Base-by-base conservation (phyloP, 2,113 vertebrate species). In the Alectura lathami region DNA sequence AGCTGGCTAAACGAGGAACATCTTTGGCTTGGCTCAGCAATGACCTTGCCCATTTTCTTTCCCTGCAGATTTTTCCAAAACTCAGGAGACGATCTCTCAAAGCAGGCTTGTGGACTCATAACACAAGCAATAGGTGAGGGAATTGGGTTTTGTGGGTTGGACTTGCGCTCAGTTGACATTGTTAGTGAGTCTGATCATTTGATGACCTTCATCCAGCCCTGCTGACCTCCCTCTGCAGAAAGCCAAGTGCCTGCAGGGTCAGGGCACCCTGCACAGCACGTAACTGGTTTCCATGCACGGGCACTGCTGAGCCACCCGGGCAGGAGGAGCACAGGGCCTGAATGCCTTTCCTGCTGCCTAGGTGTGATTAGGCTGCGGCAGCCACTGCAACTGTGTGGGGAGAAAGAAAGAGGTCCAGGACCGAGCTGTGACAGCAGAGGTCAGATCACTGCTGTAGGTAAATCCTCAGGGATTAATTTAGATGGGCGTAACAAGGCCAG, bases 251-350 rank as follows among this genome's bases (percentile, higher is more conserved):
- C 69, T 63, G 66, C 36, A 22, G 22, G 72, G 57, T 50, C 73
- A 6, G 59, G n/a, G 27, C 11, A 21, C 29, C n/a, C 8, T 76
- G 57, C 2, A 0, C 12, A 27, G 7, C 21, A 5, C 11, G 2
- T 4, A 17, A 13, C 5, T 7, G 9, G 17, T 40, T 64, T 42
- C 62, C 27, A 4, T 20, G n/a, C n/a, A 20, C 20, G 23, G 53
- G 5, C 17, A 26, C 17, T 30, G 13, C 0, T 2, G 60, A 83
- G 30, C 42, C 3, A 2, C 23, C 13, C 30, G 11, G 54, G 36
- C 50, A 47, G 64, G 66, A 34, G 29, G 4, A 5, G 5, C 51
- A 24, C 2, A 1, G 48, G 42, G n/a, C n/a, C 13, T 0, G 1
- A 4, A 9, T 30, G 36, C 23, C 8, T 75, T 22, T 78, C 59